Evolutionary conservation across 2,113 vertebrate genomes (phyloP).

Genomic region (Sylvilagus bachmani): DNA sequence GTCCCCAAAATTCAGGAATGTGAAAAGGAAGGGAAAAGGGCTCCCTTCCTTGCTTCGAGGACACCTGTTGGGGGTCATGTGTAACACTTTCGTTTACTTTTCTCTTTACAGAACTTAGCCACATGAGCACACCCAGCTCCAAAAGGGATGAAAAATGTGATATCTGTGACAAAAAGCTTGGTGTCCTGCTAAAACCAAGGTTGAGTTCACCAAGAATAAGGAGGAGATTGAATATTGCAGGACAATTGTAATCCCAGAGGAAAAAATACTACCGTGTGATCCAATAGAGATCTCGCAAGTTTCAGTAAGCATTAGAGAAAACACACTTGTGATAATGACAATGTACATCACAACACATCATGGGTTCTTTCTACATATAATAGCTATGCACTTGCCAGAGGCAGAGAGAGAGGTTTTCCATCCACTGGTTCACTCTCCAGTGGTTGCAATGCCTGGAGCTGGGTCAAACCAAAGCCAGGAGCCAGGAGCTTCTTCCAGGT

Average conservation of each 20-base stretch:
- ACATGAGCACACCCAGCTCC: neutral
- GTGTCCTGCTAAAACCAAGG: neutral
- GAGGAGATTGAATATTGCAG: neutral
- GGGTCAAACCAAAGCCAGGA: too few species aligned
- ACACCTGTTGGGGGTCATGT: neutral
- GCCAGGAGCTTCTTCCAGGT: too few species aligned
- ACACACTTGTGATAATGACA: neutral
- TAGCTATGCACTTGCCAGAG: neutral
- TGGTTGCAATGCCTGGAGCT: too few species aligned
- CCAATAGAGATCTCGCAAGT: neutral
- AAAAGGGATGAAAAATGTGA: neutral
- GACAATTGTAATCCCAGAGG: neutral
- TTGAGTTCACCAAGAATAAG: neutral
- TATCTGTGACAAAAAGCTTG: neutral
- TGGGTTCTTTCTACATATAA: neutral
- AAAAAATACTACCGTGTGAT: neutral
- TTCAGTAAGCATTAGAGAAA: neutral
- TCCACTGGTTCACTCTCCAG: too few species aligned
- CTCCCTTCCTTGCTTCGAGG: neutral
- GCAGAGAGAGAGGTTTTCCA: too few species aligned
- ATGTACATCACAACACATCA: neutral
- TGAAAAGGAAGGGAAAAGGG: neutral
- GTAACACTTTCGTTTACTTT: neutral
- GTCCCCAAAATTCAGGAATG: neutral
- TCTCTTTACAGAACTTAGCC: neutral